These are phyloP conservation scores for Troides helena DNA, from an alignment of 2,888 invertebrate species.

Conservation along the genomic window DNA sequence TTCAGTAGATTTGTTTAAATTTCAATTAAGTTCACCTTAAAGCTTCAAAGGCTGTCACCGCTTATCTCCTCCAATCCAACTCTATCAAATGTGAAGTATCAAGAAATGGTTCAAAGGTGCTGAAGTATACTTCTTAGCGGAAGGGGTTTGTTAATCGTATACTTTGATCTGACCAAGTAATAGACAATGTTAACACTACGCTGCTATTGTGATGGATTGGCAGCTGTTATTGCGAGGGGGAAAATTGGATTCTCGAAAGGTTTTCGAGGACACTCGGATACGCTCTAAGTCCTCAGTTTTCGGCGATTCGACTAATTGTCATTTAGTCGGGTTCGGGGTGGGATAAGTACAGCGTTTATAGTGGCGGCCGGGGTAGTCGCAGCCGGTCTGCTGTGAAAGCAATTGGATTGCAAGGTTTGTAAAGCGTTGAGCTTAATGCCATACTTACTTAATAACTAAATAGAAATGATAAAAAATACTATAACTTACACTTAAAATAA, in stretches of 20 bases:
- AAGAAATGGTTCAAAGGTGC: constrained; percentile 7
- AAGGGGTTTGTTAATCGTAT: not conserved
- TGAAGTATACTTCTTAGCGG: constrained; percentile 1
- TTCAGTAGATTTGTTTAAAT: no score
- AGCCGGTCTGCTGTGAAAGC: not conserved
- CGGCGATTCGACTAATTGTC: constrained; percentile 1
- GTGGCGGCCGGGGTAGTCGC: not conserved
- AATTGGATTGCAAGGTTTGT: no score
- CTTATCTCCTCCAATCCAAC: no score
- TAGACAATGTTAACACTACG: constrained; percentile 3
- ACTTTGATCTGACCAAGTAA: constrained; percentile 1
- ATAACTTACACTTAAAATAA: no score
- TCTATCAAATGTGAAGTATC: not conserved
- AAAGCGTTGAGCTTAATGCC: no score
- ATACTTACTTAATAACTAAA: no score
- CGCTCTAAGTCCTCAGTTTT: not conserved
- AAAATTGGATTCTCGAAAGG: not conserved
- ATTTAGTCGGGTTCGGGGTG: not conserved
- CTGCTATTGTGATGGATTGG: not conserved
- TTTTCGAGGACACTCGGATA: not conserved
- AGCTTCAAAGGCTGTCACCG: no score
- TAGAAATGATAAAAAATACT: no score
- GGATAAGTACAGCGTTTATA: not conserved
- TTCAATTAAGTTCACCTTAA: no score
- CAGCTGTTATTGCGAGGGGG: not conserved